Percentiles rank a stretch among this genome's conserved stretches.
phyloP scores from a whole-genome alignment of 2,888 invertebrate species.

The Noctua fimbriata region DNA sequence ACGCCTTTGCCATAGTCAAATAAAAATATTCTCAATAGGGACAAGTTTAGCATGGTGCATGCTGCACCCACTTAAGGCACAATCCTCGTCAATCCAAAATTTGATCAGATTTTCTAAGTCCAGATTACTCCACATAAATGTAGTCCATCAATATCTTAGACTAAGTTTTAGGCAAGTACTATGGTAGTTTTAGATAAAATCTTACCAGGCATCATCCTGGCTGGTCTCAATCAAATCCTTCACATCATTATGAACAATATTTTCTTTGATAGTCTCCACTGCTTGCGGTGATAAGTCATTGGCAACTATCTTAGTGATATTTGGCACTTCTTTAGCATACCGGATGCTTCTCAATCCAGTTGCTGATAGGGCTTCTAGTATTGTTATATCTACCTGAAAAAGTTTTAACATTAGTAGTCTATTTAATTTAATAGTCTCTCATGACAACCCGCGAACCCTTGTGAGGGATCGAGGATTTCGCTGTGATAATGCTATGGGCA shows the following conservation, averaged over 20 bases:
- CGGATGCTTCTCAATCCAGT: slow-evolving; percentile 98
- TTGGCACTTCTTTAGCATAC: slow-evolving; percentile 98
- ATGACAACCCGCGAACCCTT: background rate
- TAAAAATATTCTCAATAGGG: background rate
- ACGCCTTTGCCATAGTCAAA: no score
- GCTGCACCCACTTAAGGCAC: background rate
- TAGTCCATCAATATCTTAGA: background rate
- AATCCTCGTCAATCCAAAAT: background rate
- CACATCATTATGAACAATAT: slow-evolving; percentile 94
- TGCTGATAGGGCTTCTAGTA: slow-evolving; percentile 98
- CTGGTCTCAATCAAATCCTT: slow-evolving; percentile 93
- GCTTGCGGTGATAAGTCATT: slow-evolving; percentile 97
- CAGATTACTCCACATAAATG: background rate
- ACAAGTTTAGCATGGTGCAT: background rate
- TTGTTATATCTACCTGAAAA: slow-evolving; percentile 90
- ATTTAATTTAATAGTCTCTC: background rate
- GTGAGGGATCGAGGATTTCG: no score
- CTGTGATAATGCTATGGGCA: background rate
- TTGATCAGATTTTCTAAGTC: background rate
- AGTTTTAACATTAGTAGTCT: background rate
- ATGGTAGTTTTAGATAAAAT: background rate
- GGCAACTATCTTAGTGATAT: slow-evolving; percentile 95
- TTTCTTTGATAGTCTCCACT: slow-evolving; percentile 95
- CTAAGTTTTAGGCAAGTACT: background rate
- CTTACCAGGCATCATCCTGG: slow-evolving; percentile 97